phyloP scores from a whole-genome alignment of 1,140 invertebrate species.

The Mactra quadrangularis region DNA sequence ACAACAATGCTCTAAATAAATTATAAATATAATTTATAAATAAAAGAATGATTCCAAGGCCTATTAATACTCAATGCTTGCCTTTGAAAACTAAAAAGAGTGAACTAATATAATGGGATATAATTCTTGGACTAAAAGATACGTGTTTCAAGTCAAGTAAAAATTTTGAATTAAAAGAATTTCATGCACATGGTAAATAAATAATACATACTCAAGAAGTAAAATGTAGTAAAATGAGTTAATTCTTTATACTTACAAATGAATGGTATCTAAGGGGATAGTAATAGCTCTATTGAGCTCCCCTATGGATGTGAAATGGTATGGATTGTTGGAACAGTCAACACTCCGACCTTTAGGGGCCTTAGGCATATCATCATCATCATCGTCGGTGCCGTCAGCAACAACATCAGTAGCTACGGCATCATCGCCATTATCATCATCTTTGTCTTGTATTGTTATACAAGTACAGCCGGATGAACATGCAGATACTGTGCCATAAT shows the following conservation, averaged over 20 bases:
- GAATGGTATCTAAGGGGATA: constrained; percentile 57
- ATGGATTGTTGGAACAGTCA: constrained; percentile 56
- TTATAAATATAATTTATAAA: too few relatives aligned
- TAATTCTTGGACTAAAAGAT: too few relatives aligned
- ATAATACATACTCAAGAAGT: too few relatives aligned
- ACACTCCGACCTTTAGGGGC: constrained; percentile 47
- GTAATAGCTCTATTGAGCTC: constrained; percentile 37
- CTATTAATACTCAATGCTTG: too few relatives aligned
- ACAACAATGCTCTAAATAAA: too few relatives aligned
- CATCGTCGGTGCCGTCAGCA: neutral
- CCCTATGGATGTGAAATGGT: constrained; percentile 43
- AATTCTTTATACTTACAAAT: constrained; percentile 62
- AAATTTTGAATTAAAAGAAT: too few relatives aligned
- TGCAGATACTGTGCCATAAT: neutral
- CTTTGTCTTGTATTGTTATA: constrained; percentile 38
- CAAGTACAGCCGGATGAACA: constrained; percentile 49
- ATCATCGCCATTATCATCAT: constrained; percentile 4
- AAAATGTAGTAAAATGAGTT: too few relatives aligned
- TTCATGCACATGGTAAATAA: too few relatives aligned
- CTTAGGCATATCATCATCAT: constrained; percentile 23
- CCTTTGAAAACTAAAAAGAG: too few relatives aligned
- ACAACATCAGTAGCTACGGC: neutral
- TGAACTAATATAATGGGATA: too few relatives aligned
- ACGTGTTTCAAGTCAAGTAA: too few relatives aligned
- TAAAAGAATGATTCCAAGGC: too few relatives aligned